These are phyloP conservation scores for Graphium colonna DNA, from an alignment of 2,888 invertebrate genomes.

Conservation along the genomic window DNA sequence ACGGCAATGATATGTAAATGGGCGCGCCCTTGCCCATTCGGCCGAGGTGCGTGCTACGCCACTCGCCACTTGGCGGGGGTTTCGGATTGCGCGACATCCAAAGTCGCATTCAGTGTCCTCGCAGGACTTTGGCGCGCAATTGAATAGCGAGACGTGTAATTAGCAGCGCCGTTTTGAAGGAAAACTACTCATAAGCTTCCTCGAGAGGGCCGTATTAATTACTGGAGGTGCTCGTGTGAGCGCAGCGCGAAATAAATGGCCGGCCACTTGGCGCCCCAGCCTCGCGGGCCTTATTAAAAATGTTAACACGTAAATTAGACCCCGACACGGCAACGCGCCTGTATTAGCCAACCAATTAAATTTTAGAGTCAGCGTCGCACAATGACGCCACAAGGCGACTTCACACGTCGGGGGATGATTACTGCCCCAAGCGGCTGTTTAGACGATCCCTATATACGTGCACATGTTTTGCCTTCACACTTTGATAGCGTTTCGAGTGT, in stretches of 20 bases:
- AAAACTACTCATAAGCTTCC: constrained; percentile 79
- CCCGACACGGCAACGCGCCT: constrained; percentile 48
- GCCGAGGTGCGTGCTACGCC: constrained; percentile 68
- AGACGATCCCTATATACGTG: constrained; percentile 30
- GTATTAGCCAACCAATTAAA: constrained; percentile 78
- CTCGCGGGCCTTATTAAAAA: constrained; percentile 75
- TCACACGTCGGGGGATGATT: constrained; percentile 47
- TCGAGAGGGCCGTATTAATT: constrained; percentile 75
- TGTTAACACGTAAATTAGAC: constrained; percentile 79
- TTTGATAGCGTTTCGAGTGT: constrained; percentile 49
- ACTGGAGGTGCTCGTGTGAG: constrained; percentile 70
- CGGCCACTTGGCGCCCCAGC: constrained; percentile 76
- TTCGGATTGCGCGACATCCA: constrained; percentile 22
- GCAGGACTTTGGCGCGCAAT: constrained; percentile 47
- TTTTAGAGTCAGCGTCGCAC: constrained; percentile 59
- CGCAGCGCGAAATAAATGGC: constrained; percentile 67
- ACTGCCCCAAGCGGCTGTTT: constrained; percentile 35
- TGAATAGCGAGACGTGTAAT: constrained; percentile 63
- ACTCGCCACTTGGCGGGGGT: constrained; percentile 69
- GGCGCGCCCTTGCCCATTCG: constrained; percentile 68
- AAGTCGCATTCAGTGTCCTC: not conserved
- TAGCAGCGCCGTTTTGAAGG: constrained; percentile 70
- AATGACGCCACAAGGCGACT: constrained; percentile 52
- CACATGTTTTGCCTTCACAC: constrained; percentile 41
- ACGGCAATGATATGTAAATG: constrained; percentile 80